Evolutionary conservation across 1,140 invertebrate genomes (phyloP).

Genomic region (Procambarus clarkii): DNA sequence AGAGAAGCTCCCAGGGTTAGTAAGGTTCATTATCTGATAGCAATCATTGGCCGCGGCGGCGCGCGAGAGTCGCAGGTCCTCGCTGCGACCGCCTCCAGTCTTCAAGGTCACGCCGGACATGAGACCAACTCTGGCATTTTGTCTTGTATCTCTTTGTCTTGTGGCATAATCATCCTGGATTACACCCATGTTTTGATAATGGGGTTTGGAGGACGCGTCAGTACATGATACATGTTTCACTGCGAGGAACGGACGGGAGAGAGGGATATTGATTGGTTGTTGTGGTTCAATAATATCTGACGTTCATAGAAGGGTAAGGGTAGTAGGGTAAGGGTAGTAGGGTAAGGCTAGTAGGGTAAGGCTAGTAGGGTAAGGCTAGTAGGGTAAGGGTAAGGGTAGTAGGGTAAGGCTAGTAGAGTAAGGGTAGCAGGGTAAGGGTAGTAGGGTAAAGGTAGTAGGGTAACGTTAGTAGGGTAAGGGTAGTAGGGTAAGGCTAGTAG

Average conservation of each 20-base stretch:
- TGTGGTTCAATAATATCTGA: not conserved
- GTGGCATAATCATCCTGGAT: not conserved
- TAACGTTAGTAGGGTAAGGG: too few species aligned
- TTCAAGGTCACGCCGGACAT: not conserved
- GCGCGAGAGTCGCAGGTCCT: not conserved
- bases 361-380: too few species aligned
- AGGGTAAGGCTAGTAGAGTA: too few species aligned
- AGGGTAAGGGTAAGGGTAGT: too few species aligned
- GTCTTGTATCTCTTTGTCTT: not conserved
- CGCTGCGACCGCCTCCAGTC: not conserved
- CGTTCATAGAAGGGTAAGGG: not conserved
- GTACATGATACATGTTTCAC: not conserved
- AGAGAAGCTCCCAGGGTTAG: not conserved
- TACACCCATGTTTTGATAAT: too few species aligned
- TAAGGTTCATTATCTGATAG: not conserved
- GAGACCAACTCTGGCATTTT: not conserved
- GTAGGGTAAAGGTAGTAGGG: too few species aligned
- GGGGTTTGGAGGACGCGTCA: not conserved
- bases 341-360: too few species aligned
- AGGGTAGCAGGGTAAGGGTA: too few species aligned
- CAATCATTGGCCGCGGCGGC: not conserved
- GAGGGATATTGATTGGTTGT: not conserved
- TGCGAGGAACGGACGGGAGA: not conserved
- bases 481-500: too few species aligned
- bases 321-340: too few species aligned